Conservation (phyloP, 2,888 invertebrate genomes). For the Drosophila suboccidentalis region DNA sequence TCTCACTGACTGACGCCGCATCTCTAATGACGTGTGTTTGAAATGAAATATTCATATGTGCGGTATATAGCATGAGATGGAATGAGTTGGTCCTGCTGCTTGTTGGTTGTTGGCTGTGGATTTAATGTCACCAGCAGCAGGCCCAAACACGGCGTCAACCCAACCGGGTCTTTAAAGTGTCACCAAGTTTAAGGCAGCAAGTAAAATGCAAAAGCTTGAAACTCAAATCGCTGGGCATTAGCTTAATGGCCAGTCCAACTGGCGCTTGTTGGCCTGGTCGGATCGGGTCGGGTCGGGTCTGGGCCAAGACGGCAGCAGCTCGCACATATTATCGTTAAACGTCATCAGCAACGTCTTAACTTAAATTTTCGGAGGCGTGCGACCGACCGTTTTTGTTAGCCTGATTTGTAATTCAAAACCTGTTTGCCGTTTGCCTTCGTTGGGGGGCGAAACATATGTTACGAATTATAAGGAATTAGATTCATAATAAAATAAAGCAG, state of each 20-base stretch:
- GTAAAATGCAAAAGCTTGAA: conserved; percentile 61
- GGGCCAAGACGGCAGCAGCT: conserved; percentile 34
- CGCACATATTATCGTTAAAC: conserved; percentile 68
- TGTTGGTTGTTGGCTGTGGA: conserved; percentile 1
- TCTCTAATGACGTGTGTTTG: conserved; percentile 80
- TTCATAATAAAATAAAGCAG: conserved; percentile 79
- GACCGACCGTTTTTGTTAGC: conserved; percentile 26
- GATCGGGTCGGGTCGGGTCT: conserved; percentile 8
- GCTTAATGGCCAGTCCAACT: conserved; percentile 74
- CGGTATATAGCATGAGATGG: conserved; percentile 7
- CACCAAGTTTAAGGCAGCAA: conserved; percentile 67
- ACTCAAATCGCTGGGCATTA: conserved; percentile 74
- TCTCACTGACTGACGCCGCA: conserved; percentile 76
- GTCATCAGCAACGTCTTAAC: conserved; percentile 81
- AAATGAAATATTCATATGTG: conserved; percentile 79
- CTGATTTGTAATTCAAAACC: conserved; percentile 81
- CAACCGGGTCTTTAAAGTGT: conserved; percentile 71
- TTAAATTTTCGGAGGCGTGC: conserved; percentile 54
- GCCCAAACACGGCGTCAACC: background rate
- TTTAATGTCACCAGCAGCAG: conserved; percentile 5
- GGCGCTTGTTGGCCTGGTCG: conserved; percentile 39
- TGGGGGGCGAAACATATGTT: conserved; percentile 73
- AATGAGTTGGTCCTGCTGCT: conserved; percentile 10
- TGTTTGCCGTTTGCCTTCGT: conserved; percentile 51
- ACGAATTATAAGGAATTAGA: conserved; percentile 82